These are phyloP conservation scores for Rhorus exstirpatorius DNA, from an alignment of 2,888 invertebrate genomes.

Conservation along the genomic window DNA sequence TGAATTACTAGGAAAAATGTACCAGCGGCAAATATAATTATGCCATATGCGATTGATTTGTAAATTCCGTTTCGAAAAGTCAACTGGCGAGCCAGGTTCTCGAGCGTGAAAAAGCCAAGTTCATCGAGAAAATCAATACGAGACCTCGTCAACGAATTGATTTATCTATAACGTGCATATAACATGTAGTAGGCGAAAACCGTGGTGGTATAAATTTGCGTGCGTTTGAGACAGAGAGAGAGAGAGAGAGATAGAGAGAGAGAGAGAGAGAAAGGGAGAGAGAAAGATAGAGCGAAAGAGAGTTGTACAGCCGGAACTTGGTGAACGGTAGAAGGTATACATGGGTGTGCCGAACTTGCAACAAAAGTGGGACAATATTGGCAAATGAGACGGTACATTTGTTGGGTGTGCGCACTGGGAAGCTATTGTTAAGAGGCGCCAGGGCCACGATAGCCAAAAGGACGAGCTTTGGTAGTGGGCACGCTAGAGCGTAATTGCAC, in stretches of 20 bases:
- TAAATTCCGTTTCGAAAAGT: constrained; percentile 52
- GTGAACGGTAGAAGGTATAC: constrained; percentile 53
- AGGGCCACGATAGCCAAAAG: constrained; percentile 73
- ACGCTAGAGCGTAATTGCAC: constrained; percentile 82
- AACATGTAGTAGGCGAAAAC: constrained; percentile 3
- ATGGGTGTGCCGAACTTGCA: constrained; percentile 68
- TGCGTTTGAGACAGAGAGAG: constrained; percentile 8
- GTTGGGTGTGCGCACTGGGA: constrained; percentile 71
- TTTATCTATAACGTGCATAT: constrained; percentile 41
- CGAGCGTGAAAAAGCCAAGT: constrained; percentile 48
- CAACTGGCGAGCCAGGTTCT: constrained; percentile 16
- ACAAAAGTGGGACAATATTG: constrained; percentile 85
- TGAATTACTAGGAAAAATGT: background rate
- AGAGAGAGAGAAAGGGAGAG: constrained; percentile 23
- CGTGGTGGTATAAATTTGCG: constrained; percentile 18
- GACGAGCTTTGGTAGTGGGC: constrained; percentile 72
- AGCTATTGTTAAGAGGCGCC: constrained; percentile 82
- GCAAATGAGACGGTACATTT: constrained; percentile 85
- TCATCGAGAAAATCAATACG: constrained; percentile 61
- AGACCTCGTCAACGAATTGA: constrained; percentile 54
- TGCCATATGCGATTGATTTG: constrained; percentile 22
- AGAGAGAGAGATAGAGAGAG: constrained; percentile 7
- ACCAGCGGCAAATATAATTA: background rate
- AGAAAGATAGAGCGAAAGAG: constrained; percentile 7
- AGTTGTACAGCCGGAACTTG: constrained; percentile 36